Evolutionary conservation across 2,888 invertebrate genomes (phyloP).

Genomic region (Dynastes maya): DNA sequence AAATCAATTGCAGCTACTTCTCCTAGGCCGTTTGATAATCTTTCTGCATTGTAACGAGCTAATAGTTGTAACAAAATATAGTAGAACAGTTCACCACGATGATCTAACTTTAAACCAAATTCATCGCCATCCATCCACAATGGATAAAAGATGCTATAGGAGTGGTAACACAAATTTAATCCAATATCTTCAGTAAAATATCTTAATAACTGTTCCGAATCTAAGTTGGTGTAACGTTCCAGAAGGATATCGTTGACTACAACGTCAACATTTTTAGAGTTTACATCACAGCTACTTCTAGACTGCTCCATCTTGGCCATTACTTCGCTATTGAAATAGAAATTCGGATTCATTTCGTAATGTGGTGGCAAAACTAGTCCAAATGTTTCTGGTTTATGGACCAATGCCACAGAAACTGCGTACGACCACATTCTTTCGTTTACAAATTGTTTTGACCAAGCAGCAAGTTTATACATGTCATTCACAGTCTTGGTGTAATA

Average conservation of each 20-base stretch:
- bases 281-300: background rate
- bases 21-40: conserved; percentile 79
- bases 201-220: conserved; percentile 74
- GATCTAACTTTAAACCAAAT: conserved; percentile 73
- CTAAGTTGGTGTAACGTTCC: conserved; percentile 70
- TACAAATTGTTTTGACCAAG: conserved; percentile 78
- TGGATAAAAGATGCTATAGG: conserved; percentile 76
- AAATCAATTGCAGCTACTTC: conserved; percentile 76
- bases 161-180: conserved; percentile 79
- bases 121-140: conserved; percentile 77
- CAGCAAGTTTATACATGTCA: conserved; percentile 80
- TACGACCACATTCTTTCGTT: conserved; percentile 81
- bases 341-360: conserved; percentile 82
- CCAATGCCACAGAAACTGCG: conserved; percentile 73
- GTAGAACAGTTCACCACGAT: conserved; percentile 78
- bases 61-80: conserved; percentile 79
- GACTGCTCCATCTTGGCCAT: background rate
- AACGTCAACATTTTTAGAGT: background rate
- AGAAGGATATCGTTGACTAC: conserved; percentile 60
- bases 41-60: conserved; percentile 83
- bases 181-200: conserved; percentile 85
- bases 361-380: conserved; percentile 80
- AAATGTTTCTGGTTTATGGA: conserved; percentile 77
- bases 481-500: conserved; percentile 81
- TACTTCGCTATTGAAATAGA: conserved; percentile 79